A percentile compares a stretch with the other conserved stretches of the same genome.
Evolutionary conservation across 1,140 invertebrate species (phyloP).

Genomic region (Pomacea maculata): DNA sequence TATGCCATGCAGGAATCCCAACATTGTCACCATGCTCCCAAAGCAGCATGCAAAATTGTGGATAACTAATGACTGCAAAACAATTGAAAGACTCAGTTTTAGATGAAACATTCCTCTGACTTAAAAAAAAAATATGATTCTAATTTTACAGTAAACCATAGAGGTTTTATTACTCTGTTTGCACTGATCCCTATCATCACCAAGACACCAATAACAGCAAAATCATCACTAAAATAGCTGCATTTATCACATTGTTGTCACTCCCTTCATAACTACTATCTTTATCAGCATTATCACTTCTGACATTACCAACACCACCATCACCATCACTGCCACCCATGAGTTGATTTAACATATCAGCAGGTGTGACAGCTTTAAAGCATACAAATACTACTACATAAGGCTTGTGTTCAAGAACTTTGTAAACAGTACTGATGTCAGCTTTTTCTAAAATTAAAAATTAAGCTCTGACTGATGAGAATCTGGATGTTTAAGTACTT

Average conservation of each 20-base stretch:
- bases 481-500: neutral
- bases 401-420: neutral
- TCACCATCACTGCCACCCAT: too few relatives aligned
- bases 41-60: constrained; percentile 58
- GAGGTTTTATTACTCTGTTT: neutral
- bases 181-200: neutral
- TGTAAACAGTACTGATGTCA: neutral
- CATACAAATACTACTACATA: too few relatives aligned
- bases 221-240: too few relatives aligned
- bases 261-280: neutral
- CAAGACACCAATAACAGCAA: too few relatives aligned
- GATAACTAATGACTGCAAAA: constrained; percentile 52
- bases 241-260: neutral
- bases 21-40: constrained; percentile 44
- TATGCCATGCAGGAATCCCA: constrained; percentile 47
- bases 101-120: neutral
- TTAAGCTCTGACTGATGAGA: too few relatives aligned
- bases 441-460: neutral
- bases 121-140: neutral
- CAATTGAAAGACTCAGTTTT: neutral
- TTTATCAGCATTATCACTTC: neutral
- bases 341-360: too few relatives aligned
- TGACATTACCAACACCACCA: too few relatives aligned
- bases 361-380: too few relatives aligned
- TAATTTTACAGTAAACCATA: neutral